Conservation (phyloP, 1,140 invertebrate species). For the Drosophila kurseongensis region DNA sequence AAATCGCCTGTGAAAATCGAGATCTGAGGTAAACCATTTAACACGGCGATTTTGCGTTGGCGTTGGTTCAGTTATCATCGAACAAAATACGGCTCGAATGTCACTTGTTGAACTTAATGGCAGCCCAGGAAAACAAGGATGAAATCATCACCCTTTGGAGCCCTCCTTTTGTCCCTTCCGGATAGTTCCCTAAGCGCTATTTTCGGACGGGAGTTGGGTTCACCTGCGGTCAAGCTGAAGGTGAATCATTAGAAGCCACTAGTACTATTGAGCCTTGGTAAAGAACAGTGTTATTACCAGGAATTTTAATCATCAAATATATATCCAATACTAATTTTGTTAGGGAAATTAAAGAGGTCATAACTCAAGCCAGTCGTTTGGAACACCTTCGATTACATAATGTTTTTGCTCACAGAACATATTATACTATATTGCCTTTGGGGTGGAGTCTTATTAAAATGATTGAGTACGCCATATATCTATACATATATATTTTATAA, state of each 20-base stretch:
- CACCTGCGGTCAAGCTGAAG: constrained; percentile 35
- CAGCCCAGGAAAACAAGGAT: constrained; percentile 24
- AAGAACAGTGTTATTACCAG: too few species aligned
- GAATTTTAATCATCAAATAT: too few species aligned
- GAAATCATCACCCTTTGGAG: constrained; percentile 23
- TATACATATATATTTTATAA: too few species aligned
- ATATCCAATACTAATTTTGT: too few species aligned
- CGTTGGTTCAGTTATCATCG: constrained; percentile 48
- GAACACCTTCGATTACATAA: too few species aligned
- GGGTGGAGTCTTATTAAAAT: too few species aligned
- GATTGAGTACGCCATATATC: too few species aligned
- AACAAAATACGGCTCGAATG: constrained; percentile 50
- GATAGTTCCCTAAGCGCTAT: background rate
- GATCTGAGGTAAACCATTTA: constrained; percentile 49
- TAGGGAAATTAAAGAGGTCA: too few species aligned
- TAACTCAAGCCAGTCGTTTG: too few species aligned
- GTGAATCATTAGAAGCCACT: constrained; percentile 23
- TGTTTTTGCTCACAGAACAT: too few species aligned
- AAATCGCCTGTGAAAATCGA: constrained; percentile 69
- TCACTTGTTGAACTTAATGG: constrained; percentile 50
- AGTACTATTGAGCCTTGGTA: background rate
- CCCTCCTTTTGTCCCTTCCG: constrained; percentile 10
- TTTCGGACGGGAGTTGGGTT: constrained; percentile 10
- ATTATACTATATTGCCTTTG: too few species aligned
- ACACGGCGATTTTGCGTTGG: constrained; percentile 52